Conservation (phyloP, 2,113 vertebrate species). For the Pan troglodytes region NHGRI_mPanTro3-v2.1_pri NC_072411.2:140831501-140832000, state of each 20-base stretch:
- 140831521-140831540: neutral
- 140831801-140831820: accelerated
- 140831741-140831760: neutral
- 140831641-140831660: neutral
- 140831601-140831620: accelerated
- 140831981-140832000: neutral
- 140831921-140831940: accelerated
- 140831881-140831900: neutral
- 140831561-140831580: neutral
- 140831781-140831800: no score
- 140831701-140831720: no score
- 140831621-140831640: accelerated
- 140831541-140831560: neutral
- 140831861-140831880: neutral
- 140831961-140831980: neutral
- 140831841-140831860: accelerated
- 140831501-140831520: no score
- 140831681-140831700: accelerated
- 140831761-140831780: neutral
- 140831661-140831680: accelerated
- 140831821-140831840: accelerated
- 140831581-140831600: accelerated
- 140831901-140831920: accelerated
- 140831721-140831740: neutral
- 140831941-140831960: neutral